These are phyloP conservation scores for Spizaetus ornatus DNA, from an alignment of 2,113 vertebrate species.

Conservation along the genomic window DNA sequence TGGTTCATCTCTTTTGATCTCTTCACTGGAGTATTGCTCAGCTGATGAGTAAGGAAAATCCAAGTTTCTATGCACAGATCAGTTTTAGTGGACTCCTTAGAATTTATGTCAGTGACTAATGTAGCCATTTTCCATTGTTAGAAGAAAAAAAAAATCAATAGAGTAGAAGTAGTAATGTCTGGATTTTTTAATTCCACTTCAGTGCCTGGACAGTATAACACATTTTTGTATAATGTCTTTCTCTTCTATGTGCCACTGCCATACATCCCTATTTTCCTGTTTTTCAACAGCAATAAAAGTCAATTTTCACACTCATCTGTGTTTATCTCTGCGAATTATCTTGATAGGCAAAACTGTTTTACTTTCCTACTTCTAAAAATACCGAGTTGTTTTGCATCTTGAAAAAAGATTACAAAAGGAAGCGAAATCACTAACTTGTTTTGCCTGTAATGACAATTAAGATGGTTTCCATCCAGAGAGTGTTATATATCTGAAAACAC, in stretches of 20 bases:
- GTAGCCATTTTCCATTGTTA: not conserved
- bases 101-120: not conserved
- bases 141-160: not conserved
- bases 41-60: not conserved
- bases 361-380: conserved; percentile 66
- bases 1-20: not conserved
- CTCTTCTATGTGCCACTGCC: not conserved
- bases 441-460: conserved; percentile 23
- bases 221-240: not conserved
- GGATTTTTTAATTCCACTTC: not conserved
- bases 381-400: conserved; percentile 7
- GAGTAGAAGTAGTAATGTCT: not conserved
- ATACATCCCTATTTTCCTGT: not conserved
- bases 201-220: not conserved
- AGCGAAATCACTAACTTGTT: not conserved
- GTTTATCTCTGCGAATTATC: conserved; percentile 61
- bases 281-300: conserved; percentile 58
- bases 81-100: not conserved
- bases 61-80: not conserved
- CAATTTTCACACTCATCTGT: conserved; percentile 60
- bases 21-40: not conserved
- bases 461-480: conserved; percentile 1
- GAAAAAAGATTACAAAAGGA: conserved; percentile 30
- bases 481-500: conserved; percentile 6
- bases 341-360: conserved; percentile 8